phyloP scores from a whole-genome alignment of 37 sponge, comb jelly and placozoan species.

The Spongilla lacustris region DNA sequence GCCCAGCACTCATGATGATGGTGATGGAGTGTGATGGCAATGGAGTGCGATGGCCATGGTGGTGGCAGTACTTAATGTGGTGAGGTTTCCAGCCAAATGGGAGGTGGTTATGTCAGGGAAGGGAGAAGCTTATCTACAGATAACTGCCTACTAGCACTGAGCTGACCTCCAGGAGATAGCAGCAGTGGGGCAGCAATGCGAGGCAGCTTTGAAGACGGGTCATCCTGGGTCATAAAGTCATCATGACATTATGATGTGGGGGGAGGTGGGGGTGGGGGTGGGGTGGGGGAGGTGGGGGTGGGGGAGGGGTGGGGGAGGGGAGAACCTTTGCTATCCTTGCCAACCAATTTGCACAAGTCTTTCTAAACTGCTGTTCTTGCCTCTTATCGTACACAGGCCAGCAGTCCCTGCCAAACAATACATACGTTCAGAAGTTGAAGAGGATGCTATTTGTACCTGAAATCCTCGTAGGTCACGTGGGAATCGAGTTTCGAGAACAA shows the following conservation, averaged over 20 bases:
- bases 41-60: background rate
- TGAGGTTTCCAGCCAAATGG: too few relatives aligned
- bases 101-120: background rate
- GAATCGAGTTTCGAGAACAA: constrained; percentile 73
- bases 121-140: background rate
- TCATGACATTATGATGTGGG: background rate
- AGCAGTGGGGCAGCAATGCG: constrained; percentile 66
- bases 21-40: background rate
- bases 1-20: background rate
- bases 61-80: background rate
- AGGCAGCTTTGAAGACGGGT: constrained; percentile 60
- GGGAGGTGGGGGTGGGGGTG: background rate
- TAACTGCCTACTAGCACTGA: too few relatives aligned
- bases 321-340: constrained; percentile 71
- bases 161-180: constrained; percentile 83
- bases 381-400: constrained; percentile 92
- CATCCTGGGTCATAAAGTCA: constrained; percentile 53
- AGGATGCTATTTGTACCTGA: constrained; percentile 56
- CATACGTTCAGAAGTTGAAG: background rate
- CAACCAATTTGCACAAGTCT: constrained; percentile 66
- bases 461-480: constrained; percentile 52
- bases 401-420: constrained; percentile 53
- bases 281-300: background rate
- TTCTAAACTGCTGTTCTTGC: constrained; percentile 86
- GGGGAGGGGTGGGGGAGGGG: background rate